Evolutionary conservation across 2,797 vertebrate species (phyloP).

Genomic region (Fundulus diaphanus): DNA sequence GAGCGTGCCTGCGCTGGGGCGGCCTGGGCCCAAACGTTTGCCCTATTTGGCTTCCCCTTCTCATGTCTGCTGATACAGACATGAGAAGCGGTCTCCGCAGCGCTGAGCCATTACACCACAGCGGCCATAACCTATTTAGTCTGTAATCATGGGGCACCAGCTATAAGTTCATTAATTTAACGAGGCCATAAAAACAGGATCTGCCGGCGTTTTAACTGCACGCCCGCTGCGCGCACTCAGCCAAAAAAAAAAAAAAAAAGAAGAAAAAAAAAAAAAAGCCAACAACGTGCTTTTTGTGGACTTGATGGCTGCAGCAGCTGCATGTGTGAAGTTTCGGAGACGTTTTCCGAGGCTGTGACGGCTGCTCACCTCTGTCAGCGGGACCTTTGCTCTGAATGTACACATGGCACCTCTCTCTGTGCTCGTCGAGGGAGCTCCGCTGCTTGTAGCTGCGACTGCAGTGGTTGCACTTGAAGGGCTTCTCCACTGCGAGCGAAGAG

Average conservation of each 20-base stretch:
- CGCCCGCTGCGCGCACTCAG: slow-evolving; percentile 1
- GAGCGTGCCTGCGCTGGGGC: background rate
- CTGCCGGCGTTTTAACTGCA: slow-evolving; percentile 14
- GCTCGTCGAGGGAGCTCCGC: slow-evolving; percentile 90
- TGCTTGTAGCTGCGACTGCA: slow-evolving; percentile 82
- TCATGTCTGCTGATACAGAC: slow-evolving; percentile 30
- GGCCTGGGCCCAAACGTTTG: slow-evolving; percentile 41
- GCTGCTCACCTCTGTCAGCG: slow-evolving; percentile 76
- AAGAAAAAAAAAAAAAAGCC: background rate
- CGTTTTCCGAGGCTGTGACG: background rate
- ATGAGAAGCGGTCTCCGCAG: slow-evolving; percentile 34
- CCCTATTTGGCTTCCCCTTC: slow-evolving; percentile 57
- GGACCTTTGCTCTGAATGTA: slow-evolving; percentile 87
- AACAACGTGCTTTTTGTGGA: background rate
- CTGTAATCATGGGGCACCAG: slow-evolving; percentile 45
- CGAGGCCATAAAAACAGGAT: slow-evolving; percentile 45
- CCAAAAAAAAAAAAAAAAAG: background rate
- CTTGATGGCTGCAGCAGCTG: slow-evolving; percentile 7
- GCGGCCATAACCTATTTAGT: slow-evolving; percentile 66
- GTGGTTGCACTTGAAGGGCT: slow-evolving; percentile 82
- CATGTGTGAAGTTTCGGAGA: slow-evolving; percentile 32
- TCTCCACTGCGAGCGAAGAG: slow-evolving; percentile 75
- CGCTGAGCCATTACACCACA: slow-evolving; percentile 54
- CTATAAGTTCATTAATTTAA: slow-evolving; percentile 47
- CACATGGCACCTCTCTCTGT: slow-evolving; percentile 91